Evolutionary conservation across 35 echinoderm and acorn worm genomes (phyloP).

Genomic region (Apostichopus parvimensis): DNA sequence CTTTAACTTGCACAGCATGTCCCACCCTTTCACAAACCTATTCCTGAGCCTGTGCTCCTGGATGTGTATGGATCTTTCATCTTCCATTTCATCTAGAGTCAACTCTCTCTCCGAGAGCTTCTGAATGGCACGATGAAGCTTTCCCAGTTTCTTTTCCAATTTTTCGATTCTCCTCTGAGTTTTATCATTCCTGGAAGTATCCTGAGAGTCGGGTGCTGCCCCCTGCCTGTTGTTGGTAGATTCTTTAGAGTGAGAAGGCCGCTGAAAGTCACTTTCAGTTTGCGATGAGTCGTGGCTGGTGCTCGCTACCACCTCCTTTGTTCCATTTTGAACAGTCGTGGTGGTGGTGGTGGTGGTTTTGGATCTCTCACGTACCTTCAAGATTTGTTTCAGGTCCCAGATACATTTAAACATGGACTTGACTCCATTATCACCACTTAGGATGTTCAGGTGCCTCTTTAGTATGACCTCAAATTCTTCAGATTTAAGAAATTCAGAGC

Average conservation of each 20-base stretch:
- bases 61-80: constrained; percentile 59
- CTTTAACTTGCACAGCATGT: constrained; percentile 75
- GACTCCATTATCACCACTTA: constrained; percentile 1
- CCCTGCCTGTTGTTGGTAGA: neutral
- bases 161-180: constrained; percentile 53
- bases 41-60: constrained; percentile 65
- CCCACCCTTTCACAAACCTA: constrained; percentile 66
- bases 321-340: neutral
- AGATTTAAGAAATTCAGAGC: neutral
- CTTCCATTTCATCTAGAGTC: constrained; percentile 77
- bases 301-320: neutral
- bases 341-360: neutral
- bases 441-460: neutral
- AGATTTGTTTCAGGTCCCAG: constrained; percentile 29
- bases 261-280: neutral
- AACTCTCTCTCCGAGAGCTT: constrained; percentile 68
- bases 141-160: constrained; percentile 63
- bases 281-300: neutral
- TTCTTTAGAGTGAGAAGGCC: neutral
- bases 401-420: constrained; percentile 43
- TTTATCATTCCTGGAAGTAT: constrained; percentile 28
- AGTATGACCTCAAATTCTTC: constrained; percentile 23
- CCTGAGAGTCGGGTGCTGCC: neutral
- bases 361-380: constrained; percentile 3
- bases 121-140: constrained; percentile 68